Percentiles rank a stretch among this genome's conserved stretches.
These are phyloP conservation scores for Neoascia interrupta DNA, from an alignment of 2,888 invertebrate species.

Conservation along the genomic window DNA sequence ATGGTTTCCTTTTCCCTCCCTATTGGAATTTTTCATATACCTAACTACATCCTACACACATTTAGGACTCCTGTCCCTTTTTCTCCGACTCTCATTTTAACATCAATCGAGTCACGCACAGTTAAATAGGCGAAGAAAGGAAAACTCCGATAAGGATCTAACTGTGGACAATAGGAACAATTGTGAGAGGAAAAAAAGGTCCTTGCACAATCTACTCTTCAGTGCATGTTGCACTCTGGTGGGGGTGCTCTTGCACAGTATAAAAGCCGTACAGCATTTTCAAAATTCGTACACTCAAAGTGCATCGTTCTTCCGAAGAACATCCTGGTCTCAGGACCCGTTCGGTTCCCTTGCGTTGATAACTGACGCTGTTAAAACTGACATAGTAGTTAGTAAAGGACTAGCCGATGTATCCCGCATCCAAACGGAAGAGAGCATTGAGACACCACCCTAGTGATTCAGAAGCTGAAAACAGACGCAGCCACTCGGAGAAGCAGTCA, in stretches of 20 bases:
- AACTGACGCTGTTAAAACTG: no score
- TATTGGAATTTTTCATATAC: slow-evolving; percentile 35
- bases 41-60: slow-evolving; percentile 3
- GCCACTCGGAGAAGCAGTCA: background rate
- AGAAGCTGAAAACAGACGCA: slow-evolving; percentile 14
- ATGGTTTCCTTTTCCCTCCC: slow-evolving; percentile 28
- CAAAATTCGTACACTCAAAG: slow-evolving; percentile 53
- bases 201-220: slow-evolving; percentile 16
- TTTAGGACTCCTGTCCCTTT: slow-evolving; percentile 27
- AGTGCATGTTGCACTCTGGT: slow-evolving; percentile 23
- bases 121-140: slow-evolving; percentile 35
- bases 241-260: slow-evolving; percentile 42
- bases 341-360: slow-evolving; percentile 24
- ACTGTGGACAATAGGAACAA: slow-evolving; percentile 3
- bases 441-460: slow-evolving; percentile 63
- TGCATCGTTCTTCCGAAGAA: slow-evolving; percentile 63
- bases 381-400: slow-evolving; percentile 23
- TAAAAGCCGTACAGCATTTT: slow-evolving; percentile 47
- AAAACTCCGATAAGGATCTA: slow-evolving; percentile 61
- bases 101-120: slow-evolving; percentile 43
- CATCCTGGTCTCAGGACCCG: slow-evolving; percentile 46
- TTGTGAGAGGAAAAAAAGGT: slow-evolving; percentile 47
- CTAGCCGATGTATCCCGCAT: slow-evolving; percentile 17
- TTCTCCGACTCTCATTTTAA: slow-evolving; percentile 42
- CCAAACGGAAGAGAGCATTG: slow-evolving; percentile 50